phyloP scores from a whole-genome alignment of 1,140 invertebrate species.

The Theocolax elegans region DNA sequence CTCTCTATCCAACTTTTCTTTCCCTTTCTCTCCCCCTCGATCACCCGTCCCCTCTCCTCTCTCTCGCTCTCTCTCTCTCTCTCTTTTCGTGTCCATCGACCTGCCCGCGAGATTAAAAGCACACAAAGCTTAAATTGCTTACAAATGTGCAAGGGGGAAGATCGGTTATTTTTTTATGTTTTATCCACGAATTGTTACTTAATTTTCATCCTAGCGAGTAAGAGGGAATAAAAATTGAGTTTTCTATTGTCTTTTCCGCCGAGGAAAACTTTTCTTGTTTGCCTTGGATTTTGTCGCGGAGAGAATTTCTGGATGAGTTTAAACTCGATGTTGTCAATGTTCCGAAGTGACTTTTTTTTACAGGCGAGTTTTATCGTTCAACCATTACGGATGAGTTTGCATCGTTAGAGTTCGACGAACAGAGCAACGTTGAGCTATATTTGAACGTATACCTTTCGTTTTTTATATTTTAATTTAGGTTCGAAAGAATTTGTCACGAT shows the following conservation, averaged over 20 bases:
- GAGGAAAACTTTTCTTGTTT: neutral
- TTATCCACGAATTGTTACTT: constrained; percentile 8
- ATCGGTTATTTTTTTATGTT: neutral
- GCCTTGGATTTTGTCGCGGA: neutral
- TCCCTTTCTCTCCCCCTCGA: constrained; percentile 43
- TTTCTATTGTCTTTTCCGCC: constrained; percentile 20
- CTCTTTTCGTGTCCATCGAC: constrained; percentile 44
- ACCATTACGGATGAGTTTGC: too few species aligned
- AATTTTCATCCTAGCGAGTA: constrained; percentile 18
- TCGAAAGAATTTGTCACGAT: too few species aligned
- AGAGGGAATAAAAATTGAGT: constrained; percentile 23
- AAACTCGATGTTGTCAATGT: neutral
- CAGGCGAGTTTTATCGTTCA: too few species aligned
- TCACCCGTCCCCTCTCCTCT: neutral
- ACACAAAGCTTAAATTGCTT: constrained; percentile 46
- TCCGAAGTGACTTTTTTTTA: too few species aligned
- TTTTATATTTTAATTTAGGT: too few species aligned
- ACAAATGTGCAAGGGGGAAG: constrained; percentile 8
- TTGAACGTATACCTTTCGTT: too few species aligned
- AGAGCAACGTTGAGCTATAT: too few species aligned
- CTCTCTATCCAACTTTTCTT: too few species aligned
- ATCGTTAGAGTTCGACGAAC: too few species aligned
- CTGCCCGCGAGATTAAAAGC: constrained; percentile 46
- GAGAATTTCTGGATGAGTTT: too few species aligned
- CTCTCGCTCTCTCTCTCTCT: neutral